Evolutionary conservation across 30 jellyfish, hydroid and myxozoan genomes (phyloP).

Genomic region (Pelagia noctiluca): DNA sequence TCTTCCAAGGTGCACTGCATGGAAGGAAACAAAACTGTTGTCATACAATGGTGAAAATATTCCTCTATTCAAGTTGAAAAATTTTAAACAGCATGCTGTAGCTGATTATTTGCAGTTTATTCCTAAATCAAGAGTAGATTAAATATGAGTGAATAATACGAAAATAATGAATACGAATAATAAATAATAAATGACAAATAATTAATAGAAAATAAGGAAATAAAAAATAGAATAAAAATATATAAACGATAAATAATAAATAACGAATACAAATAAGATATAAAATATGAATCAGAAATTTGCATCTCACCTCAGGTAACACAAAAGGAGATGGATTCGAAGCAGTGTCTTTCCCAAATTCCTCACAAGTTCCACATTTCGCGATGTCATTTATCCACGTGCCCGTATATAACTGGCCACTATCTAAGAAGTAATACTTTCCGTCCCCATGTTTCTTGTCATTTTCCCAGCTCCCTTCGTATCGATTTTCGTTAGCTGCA

Average conservation of each 20-base stretch:
- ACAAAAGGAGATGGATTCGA: constrained; percentile 83
- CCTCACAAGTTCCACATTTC: constrained; percentile 96
- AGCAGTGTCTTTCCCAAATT: constrained; percentile 91
- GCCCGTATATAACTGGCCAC: constrained; percentile 91
- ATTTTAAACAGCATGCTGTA: not conserved
- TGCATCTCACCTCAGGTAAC: constrained; percentile 95
- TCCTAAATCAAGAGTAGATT: no score
- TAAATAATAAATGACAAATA: not conserved
- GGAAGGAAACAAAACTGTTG: not conserved
- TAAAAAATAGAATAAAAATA: not conserved
- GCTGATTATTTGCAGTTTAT: not conserved
- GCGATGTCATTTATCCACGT: constrained; percentile 91
- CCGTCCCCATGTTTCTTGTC: constrained; percentile 98
- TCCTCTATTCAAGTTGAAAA: not conserved
- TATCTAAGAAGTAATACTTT: constrained; percentile 83
- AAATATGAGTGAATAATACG: no score
- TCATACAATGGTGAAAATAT: not conserved
- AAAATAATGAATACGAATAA: not conserved
- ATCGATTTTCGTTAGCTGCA: constrained; percentile 93
- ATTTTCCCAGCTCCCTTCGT: constrained; percentile 96
- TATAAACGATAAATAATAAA: no score
- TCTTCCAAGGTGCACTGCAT: constrained; percentile 61
- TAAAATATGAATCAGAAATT: no score
- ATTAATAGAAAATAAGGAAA: no score
- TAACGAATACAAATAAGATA: not conserved